These are phyloP conservation scores for Epizoanthus ramosus DNA, from an alignment of 92 coral and sea anemone genomes.

Conservation along the genomic window DNA sequence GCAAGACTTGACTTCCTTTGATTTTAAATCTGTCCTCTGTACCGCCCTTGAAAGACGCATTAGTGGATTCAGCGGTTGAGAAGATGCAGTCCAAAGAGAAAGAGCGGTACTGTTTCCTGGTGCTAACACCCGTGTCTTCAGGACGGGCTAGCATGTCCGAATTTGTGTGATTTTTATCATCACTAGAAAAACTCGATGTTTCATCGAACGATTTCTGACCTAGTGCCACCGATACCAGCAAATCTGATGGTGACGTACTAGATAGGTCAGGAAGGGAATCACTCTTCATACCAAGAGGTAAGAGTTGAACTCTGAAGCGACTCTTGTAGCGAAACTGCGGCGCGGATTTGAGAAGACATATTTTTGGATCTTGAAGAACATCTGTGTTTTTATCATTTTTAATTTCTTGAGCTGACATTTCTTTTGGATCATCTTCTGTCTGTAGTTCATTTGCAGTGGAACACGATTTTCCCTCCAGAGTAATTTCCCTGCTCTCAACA, in stretches of 20 bases:
- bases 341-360: neutral
- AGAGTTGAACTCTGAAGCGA: slow-evolving; percentile 59
- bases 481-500: neutral
- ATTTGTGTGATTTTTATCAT: neutral
- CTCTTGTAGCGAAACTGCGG: slow-evolving; percentile 54
- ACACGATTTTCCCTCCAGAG: slow-evolving; percentile 18
- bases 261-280: slow-evolving; percentile 57
- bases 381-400: neutral
- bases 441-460: neutral
- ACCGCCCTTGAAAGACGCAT: slow-evolving; percentile 15
- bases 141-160: neutral
- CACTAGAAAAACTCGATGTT: neutral
- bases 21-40: slow-evolving; percentile 6
- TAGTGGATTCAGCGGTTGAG: neutral
- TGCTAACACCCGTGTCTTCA: neutral
- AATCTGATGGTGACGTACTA: neutral
- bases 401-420: neutral
- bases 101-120: slow-evolving; percentile 30
- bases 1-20: slow-evolving; percentile 46
- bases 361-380: too few relatives aligned
- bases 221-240: slow-evolving; percentile 43
- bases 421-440: neutral
- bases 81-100: slow-evolving; percentile 50
- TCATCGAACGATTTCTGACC: slow-evolving; percentile 13
- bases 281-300: slow-evolving; percentile 55